phyloP scores from a whole-genome alignment of 2,113 vertebrate genomes.

The Orycteropus afer region DNA sequence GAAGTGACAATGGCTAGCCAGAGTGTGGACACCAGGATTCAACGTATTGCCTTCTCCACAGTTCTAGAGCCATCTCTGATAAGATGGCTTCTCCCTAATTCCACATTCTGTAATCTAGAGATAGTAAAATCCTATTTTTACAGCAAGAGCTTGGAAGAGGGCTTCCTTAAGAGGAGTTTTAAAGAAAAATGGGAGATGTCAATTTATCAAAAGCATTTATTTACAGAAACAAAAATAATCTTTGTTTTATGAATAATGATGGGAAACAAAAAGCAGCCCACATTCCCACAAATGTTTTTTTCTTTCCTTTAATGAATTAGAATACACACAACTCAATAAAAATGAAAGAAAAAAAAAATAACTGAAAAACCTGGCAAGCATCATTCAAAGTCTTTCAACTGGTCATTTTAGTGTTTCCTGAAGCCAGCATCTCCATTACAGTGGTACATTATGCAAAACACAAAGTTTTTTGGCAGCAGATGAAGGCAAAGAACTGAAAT shows the following conservation, averaged over 20 bases:
- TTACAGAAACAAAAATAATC: not conserved
- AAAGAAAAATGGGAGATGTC: not conserved
- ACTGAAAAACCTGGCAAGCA: conserved; percentile 35
- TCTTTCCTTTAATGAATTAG: conserved; percentile 47
- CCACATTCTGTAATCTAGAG: not conserved
- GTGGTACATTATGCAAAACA: not conserved
- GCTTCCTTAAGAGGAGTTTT: conserved; percentile 16
- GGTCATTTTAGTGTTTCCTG: conserved; percentile 51
- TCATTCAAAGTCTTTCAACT: conserved; percentile 17
- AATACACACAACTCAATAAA: conserved; percentile 49
- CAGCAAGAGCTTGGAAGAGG: not conserved
- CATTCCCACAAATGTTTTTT: not conserved
- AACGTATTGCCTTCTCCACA: not conserved
- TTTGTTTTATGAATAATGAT: conserved; percentile 19
- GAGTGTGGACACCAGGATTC: not conserved
- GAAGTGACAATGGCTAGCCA: too few species aligned
- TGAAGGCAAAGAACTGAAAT: not conserved
- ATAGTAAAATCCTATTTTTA: not conserved
- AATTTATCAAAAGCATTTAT: conserved; percentile 31
- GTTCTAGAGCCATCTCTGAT: not conserved
- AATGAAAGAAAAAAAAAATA: conserved; percentile 38
- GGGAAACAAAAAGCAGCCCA: conserved; percentile 4
- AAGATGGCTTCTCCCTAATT: not conserved
- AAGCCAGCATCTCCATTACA: conserved; percentile 50
- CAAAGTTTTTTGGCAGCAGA: not conserved